Evolutionary conservation across 2,797 vertebrate species (phyloP).

Genomic region (Pelobates cultripes): DNA sequence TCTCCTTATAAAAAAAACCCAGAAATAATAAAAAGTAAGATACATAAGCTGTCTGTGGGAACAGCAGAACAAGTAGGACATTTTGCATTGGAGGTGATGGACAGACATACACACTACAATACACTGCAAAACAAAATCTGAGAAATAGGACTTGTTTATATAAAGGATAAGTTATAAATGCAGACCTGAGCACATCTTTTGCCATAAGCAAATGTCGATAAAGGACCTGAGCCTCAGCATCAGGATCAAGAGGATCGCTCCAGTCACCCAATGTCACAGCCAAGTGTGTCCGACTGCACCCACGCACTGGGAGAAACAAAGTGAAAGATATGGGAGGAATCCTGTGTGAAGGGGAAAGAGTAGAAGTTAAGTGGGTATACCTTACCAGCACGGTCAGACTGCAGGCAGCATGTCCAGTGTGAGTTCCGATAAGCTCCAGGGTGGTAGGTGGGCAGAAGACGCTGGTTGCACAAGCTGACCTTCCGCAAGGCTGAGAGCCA

Average conservation of each 20-base stretch:
- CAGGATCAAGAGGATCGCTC: constrained; percentile 86
- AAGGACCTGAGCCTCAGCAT: constrained; percentile 84
- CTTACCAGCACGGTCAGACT: constrained; percentile 77
- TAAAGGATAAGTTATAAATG: background rate
- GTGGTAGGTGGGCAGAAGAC: constrained; percentile 83
- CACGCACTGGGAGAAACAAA: constrained; percentile 68
- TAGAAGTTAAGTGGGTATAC: background rate
- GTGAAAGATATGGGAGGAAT: background rate
- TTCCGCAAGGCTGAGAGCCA: constrained; percentile 89
- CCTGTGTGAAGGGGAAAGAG: background rate
- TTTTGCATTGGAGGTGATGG: too few relatives aligned
- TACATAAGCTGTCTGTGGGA: too few relatives aligned
- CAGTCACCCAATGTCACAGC: constrained; percentile 86
- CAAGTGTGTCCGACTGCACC: constrained; percentile 89
- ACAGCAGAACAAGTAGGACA: too few relatives aligned
- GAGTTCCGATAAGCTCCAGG: constrained; percentile 80
- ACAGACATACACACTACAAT: too few relatives aligned
- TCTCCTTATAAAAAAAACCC: too few relatives aligned
- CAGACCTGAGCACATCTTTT: constrained; percentile 85
- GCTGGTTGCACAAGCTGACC: constrained; percentile 82
- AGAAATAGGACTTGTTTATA: too few relatives aligned
- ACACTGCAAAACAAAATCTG: too few relatives aligned
- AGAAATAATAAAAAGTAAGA: too few relatives aligned
- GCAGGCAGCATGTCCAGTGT: constrained; percentile 91
- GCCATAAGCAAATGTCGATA: constrained; percentile 84